Percentiles rank a stretch among this genome's conserved stretches.
Evolutionary conservation across 2,113 vertebrate species (phyloP).

Genomic region (Phalacrocorax carbo): DNA sequence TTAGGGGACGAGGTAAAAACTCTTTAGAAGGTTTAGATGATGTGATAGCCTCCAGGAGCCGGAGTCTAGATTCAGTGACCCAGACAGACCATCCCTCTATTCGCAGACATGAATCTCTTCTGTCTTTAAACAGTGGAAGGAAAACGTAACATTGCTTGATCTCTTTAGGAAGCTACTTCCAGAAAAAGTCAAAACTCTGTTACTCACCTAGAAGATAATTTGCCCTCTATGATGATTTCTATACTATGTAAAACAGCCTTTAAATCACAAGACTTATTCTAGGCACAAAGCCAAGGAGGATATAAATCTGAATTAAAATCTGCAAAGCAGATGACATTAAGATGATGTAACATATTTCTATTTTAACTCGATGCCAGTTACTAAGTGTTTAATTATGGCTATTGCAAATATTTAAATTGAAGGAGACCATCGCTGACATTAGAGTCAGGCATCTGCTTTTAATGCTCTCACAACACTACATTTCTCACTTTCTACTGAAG

Average conservation of each 20-base stretch:
- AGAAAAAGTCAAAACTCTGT: not conserved
- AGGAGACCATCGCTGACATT: not conserved
- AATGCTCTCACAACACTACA: not conserved
- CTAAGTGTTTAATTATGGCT: slow-evolving; percentile 47
- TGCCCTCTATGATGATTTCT: not conserved
- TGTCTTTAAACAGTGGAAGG: not conserved
- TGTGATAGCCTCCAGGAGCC: not conserved
- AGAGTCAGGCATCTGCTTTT: slow-evolving; percentile 14
- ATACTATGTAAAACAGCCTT: not conserved
- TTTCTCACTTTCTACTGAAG: not conserved
- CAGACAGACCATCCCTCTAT: not conserved
- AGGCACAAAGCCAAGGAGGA: slow-evolving; percentile 21
- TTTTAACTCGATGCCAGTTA: slow-evolving; percentile 18
- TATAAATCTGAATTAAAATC: slow-evolving; percentile 47
- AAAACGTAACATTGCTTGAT: not conserved
- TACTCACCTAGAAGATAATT: not conserved
- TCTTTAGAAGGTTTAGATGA: not conserved
- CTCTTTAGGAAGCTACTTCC: not conserved
- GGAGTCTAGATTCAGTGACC: not conserved
- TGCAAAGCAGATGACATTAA: not conserved
- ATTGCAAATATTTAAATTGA: slow-evolving; percentile 57
- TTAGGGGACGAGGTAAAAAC: not conserved
- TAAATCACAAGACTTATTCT: slow-evolving; percentile 16
- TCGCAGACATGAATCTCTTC: not conserved
- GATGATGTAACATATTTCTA: slow-evolving; percentile 13